Evolutionary conservation across 2,797 vertebrate species (phyloP).

Genomic region (Urocyon cinereoargenteus): DNA sequence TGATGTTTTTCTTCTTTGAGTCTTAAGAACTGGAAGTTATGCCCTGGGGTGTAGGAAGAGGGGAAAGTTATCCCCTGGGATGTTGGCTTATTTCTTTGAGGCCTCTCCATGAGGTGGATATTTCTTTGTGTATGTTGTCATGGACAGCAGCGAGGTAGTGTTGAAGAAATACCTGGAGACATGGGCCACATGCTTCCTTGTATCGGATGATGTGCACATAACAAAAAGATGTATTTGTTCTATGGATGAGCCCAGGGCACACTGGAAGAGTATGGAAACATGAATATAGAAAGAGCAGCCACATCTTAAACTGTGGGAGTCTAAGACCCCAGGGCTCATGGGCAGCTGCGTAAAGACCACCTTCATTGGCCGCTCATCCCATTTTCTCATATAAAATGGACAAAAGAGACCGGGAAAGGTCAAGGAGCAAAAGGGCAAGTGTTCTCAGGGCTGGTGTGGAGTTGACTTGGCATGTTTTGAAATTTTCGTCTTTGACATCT

Average conservation of each 20-base stretch:
- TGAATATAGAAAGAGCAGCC: slow-evolving; percentile 73
- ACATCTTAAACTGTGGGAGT: slow-evolving; percentile 76
- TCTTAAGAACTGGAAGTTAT: background rate
- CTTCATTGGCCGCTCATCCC: slow-evolving; percentile 82
- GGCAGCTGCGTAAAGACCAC: slow-evolving; percentile 79
- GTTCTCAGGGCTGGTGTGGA: background rate
- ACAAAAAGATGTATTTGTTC: slow-evolving; percentile 58
- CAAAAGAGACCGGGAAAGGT: slow-evolving; percentile 29
- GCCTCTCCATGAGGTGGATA: background rate
- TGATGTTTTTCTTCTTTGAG: slow-evolving; percentile 45
- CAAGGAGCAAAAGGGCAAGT: slow-evolving; percentile 74
- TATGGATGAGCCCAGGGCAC: slow-evolving; percentile 51
- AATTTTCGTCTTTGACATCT: slow-evolving; percentile 10
- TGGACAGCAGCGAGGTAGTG: background rate
- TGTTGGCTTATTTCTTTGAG: background rate
- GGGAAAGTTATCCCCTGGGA: background rate
- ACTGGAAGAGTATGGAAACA: slow-evolving; percentile 56
- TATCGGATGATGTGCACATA: slow-evolving; percentile 56
- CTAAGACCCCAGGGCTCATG: slow-evolving; percentile 80
- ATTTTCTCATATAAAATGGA: slow-evolving; percentile 80
- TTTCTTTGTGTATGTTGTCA: slow-evolving; percentile 31
- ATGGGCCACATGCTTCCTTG: background rate
- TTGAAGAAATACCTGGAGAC: background rate
- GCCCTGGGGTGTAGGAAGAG: background rate
- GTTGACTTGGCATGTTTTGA: background rate